Evolutionary conservation across 2,888 invertebrate species (phyloP).

Genomic region (Lithodes maja): DNA sequence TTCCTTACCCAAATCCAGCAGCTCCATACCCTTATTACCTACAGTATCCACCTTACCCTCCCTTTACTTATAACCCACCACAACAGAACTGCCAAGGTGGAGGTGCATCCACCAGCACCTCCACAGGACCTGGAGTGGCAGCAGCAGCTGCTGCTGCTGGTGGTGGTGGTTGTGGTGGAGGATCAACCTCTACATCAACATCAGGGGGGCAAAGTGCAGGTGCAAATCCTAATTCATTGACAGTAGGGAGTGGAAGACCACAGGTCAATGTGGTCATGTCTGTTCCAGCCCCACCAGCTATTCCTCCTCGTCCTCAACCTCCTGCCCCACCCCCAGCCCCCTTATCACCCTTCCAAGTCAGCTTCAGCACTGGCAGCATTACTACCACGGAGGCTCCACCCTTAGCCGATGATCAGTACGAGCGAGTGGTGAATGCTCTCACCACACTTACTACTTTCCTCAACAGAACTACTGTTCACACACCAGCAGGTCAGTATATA

Average conservation of each 20-base stretch:
- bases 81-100: constrained; percentile 14
- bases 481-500: not conserved
- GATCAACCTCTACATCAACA: constrained; percentile 32
- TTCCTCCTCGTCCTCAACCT: not conserved
- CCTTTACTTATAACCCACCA: not conserved
- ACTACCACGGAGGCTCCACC: not conserved
- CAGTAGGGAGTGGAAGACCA: constrained; percentile 1
- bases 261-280: not conserved
- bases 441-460: not conserved
- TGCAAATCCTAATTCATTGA: constrained; percentile 13
- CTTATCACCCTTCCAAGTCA: not conserved
- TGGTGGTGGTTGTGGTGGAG: constrained; percentile 31
- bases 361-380: not conserved
- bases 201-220: constrained; percentile 15
- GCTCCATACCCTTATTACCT: constrained; percentile 5
- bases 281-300: not conserved
- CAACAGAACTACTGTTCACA: not conserved
- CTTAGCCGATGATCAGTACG: not conserved
- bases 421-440: not conserved
- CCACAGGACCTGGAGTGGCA: constrained; percentile 33
- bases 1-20: not conserved
- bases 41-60: constrained; percentile 9
- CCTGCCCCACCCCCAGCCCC: constrained; percentile 6
- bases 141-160: constrained; percentile 41
- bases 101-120: constrained; percentile 40